These are phyloP conservation scores for Rattus norvegicus DNA, from an alignment of 2,113 vertebrate species.

Conservation along the genomic window DNA sequence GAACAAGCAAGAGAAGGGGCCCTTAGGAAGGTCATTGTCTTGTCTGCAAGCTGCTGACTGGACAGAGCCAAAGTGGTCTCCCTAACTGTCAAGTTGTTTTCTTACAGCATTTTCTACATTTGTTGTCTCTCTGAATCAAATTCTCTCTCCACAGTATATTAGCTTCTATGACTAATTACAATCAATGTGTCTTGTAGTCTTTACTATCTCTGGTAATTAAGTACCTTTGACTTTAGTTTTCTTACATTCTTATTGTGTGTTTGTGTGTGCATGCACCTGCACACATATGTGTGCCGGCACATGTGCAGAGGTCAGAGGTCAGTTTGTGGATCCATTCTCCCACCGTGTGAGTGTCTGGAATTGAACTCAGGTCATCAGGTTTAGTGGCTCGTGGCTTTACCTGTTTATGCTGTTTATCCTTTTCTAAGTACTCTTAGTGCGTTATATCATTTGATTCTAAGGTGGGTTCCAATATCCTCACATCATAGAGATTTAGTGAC, in stretches of 20 bases:
- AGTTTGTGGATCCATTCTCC: neutral
- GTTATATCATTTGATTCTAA: neutral
- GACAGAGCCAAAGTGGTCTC: neutral
- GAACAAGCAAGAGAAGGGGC: neutral
- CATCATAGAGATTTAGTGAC: neutral
- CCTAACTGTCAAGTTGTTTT: neutral
- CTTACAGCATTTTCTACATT: neutral
- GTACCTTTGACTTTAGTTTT: neutral
- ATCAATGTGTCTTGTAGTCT: neutral
- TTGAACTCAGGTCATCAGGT: neutral
- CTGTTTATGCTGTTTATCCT: too few species aligned
- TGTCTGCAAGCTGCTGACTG: neutral
- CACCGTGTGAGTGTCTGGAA: neutral
- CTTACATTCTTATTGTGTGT: neutral
- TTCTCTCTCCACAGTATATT: neutral
- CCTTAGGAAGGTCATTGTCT: neutral
- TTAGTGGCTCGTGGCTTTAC: neutral
- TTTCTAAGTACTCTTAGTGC: neutral
- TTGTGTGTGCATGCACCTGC: neutral
- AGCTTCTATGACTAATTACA: conserved; percentile 5
- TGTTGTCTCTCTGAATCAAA: conserved; percentile 4
- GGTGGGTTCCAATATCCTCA: neutral
- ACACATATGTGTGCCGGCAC: neutral
- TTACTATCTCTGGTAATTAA: neutral
- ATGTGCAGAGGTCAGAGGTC: neutral